Conservation (phyloP, 2,888 invertebrate species). For the Spodoptera littoralis region DNA sequence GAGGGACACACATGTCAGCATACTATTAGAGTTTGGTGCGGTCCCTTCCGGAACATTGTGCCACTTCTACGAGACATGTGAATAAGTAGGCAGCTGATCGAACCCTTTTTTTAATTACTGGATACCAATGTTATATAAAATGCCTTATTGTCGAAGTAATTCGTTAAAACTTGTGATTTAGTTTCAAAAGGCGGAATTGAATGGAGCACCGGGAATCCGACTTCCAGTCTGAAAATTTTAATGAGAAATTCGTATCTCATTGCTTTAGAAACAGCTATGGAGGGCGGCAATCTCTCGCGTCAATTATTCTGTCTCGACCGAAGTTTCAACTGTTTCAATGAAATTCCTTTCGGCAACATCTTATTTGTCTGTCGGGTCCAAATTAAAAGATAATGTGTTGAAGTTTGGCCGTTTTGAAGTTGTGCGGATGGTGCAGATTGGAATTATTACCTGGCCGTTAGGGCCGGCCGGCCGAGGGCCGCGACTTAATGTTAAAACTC, state of each 20-base stretch:
- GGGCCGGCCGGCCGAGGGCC: slow-evolving; percentile 50
- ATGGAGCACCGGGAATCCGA: slow-evolving; percentile 77
- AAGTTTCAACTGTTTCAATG: slow-evolving; percentile 74
- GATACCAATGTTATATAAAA: slow-evolving; percentile 72
- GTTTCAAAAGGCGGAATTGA: slow-evolving; percentile 84
- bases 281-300: slow-evolving; percentile 74
- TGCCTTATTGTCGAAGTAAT: slow-evolving; percentile 81
- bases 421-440: slow-evolving; percentile 80
- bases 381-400: slow-evolving; percentile 84
- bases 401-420: slow-evolving; percentile 83
- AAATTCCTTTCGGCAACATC: slow-evolving; percentile 72
- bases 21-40: slow-evolving; percentile 35
- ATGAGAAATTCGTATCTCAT: slow-evolving; percentile 86
- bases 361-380: slow-evolving; percentile 78
- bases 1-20: slow-evolving; percentile 33
- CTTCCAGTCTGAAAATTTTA: slow-evolving; percentile 82
- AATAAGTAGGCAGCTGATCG: slow-evolving; percentile 35
- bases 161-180: slow-evolving; percentile 82
- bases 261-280: slow-evolving; percentile 77
- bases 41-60: slow-evolving; percentile 29
- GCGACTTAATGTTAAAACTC: slow-evolving; percentile 78
- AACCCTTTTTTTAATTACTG: slow-evolving; percentile 54
- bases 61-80: slow-evolving; percentile 25
- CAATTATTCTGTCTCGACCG: slow-evolving; percentile 77
- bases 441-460: slow-evolving; percentile 83